Evolutionary conservation across 2,113 vertebrate species (phyloP).

Genomic region (Nothoprocta pentlandii): DNA sequence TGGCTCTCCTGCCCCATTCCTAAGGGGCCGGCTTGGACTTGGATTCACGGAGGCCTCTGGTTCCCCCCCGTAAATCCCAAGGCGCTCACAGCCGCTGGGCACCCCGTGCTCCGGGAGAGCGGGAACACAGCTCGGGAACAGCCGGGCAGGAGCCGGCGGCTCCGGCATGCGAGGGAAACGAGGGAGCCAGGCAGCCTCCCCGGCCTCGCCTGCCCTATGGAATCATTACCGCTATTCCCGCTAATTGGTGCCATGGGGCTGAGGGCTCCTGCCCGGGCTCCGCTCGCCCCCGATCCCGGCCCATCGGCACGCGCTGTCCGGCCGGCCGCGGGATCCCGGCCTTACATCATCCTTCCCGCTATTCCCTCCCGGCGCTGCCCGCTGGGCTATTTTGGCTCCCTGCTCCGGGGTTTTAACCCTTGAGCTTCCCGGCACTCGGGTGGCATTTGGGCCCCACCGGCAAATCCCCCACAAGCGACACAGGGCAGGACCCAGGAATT

Average conservation of each 20-base stretch:
- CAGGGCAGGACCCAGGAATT: too few species aligned
- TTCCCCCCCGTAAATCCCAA: too few species aligned
- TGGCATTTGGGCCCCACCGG: not conserved
- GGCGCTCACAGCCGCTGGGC: too few species aligned
- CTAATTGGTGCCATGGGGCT: not conserved
- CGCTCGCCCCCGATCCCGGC: too few species aligned
- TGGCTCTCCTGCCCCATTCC: accelerated
- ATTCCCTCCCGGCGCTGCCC: not conserved
- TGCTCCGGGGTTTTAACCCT: not conserved
- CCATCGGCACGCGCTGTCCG: too few species aligned
- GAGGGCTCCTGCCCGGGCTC: not conserved
- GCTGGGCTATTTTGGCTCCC: not conserved
- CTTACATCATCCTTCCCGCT: not conserved
- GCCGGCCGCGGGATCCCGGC: not conserved
- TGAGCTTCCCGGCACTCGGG: not conserved
- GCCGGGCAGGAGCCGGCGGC: too few species aligned
- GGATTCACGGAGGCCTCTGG: too few species aligned
- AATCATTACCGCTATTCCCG: not conserved
- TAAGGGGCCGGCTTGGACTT: accelerated
- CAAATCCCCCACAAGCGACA: not conserved
- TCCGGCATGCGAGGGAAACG: not conserved
- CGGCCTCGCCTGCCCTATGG: not conserved
- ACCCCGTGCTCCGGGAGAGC: too few species aligned
- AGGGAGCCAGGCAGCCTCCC: not conserved
- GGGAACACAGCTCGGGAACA: too few species aligned